Percentiles rank a stretch among this genome's conserved stretches.
These are phyloP conservation scores for Lumbricus terrestris DNA, from an alignment of 2,888 invertebrate species.

Conservation along the genomic window DNA sequence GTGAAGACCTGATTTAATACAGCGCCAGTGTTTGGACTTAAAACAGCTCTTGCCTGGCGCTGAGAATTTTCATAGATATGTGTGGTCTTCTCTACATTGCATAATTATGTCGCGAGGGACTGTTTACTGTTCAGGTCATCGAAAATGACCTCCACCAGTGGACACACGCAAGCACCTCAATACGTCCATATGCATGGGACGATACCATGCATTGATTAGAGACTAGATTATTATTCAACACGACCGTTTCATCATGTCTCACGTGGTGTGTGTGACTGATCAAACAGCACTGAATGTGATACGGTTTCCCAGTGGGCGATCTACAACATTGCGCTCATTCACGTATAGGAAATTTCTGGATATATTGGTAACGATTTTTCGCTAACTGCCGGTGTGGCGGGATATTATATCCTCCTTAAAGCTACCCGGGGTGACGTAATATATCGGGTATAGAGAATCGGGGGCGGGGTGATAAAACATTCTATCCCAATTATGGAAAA, in stretches of 20 bases:
- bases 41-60: background rate
- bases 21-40: background rate
- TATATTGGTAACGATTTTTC: background rate
- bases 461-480: too few species aligned
- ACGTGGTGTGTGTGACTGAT: background rate
- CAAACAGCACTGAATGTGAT: background rate
- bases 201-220: background rate
- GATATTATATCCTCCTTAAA: too few species aligned
- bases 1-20: background rate
- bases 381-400: too few species aligned
- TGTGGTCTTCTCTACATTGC: too few species aligned
- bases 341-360: background rate
- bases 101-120: background rate
- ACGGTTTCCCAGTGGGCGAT: background rate
- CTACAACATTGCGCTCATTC: background rate
- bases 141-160: background rate
- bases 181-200: background rate
- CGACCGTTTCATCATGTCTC: background rate
- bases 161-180: background rate
- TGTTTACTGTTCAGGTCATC: background rate
- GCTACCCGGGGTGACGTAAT: too few species aligned
- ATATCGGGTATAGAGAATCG: too few species aligned
- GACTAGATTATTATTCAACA: background rate
- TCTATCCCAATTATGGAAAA: too few species aligned
- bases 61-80: too few species aligned